Evolutionary conservation across 2,888 invertebrate genomes (phyloP).

Genomic region (Steinernema carpocapsae): DNA sequence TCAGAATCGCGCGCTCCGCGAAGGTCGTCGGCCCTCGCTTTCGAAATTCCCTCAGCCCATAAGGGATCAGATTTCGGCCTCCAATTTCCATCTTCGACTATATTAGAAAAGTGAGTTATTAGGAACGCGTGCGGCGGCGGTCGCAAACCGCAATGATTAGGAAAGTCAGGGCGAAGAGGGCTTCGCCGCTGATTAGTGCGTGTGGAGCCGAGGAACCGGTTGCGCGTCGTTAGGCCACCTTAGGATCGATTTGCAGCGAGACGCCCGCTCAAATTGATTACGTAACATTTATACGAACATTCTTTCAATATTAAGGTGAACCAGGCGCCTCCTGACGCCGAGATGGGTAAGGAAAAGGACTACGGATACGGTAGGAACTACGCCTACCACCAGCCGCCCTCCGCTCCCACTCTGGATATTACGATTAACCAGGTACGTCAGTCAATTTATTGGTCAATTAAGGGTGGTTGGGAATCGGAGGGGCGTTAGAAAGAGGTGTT

Average conservation of each 20-base stretch:
- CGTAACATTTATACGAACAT: slow-evolving; percentile 15
- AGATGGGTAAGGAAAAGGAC: slow-evolving; percentile 30
- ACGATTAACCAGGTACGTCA: slow-evolving; percentile 62
- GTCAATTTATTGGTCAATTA: too few species aligned
- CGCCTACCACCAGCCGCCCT: slow-evolving; percentile 57
- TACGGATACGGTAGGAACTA: slow-evolving; percentile 51
- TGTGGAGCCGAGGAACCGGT: slow-evolving; percentile 19
- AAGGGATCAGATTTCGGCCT: background rate
- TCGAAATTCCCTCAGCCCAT: background rate
- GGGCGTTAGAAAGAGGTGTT: too few species aligned
- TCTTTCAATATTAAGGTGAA: background rate
- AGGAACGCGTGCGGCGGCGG: background rate
- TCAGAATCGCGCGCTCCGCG: background rate
- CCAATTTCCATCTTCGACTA: background rate
- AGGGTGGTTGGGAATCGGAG: too few species aligned
- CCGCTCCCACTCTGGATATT: slow-evolving; percentile 61
- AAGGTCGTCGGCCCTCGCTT: background rate
- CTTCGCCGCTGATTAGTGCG: too few species aligned
- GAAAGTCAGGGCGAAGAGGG: background rate
- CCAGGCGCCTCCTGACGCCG: background rate
- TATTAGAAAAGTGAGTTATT: background rate
- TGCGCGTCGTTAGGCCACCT: slow-evolving; percentile 15
- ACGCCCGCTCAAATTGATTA: slow-evolving; percentile 7
- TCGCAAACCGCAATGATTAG: slow-evolving; percentile 18
- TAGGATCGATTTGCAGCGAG: slow-evolving; percentile 9